Base-by-base conservation (phyloP, 2,888 invertebrate genomes). In the Branchellion lobata region DNA sequence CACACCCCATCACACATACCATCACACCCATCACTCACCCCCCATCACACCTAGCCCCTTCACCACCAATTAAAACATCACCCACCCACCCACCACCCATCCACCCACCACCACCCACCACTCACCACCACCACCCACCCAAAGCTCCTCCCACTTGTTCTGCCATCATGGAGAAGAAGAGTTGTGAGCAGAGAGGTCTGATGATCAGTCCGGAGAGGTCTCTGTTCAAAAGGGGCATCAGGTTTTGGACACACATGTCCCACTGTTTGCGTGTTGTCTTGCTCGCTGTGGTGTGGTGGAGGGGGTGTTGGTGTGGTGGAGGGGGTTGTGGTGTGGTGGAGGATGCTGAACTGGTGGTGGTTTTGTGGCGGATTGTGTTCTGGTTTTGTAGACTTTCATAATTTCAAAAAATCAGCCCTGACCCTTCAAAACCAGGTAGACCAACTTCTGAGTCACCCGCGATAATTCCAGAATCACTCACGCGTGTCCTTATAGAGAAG, bases 141-240 rank as follows among this genome's bases (percentile, higher is more conserved):
- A 75, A 36, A 61, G 83, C 82, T 73, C 80, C 81, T 1, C 76
- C 76, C 36, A 80, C 47, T 61, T 82, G 65, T 77, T 83, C 78
- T 14, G 82, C 75, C 73, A 75, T 79, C n/a, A 81, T 76, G 31
- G 82, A 80, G 65, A 82, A 82, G 80, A 65, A 53, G 24, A 82
- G 77, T 21, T 78, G 33, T 18, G 53, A 51, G 65, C 77, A 68
- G 81, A 79, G 36, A 47, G 47, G 36, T 29, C 36, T 53, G 0
- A 3, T 21, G 36, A n/a, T 36, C 27, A 53, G 47, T 21, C 29
- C 27, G 21, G 47, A 27, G 21, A 27, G 24, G 40, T 65, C 57
- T 53, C 72, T 53, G 21, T 27, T 78, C 29, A 11, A 21, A 1
- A 80, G 68, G 24, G 75, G n/a, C 0, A 76, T 29, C 21, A 65